phyloP scores from a whole-genome alignment of 2,113 vertebrate species.

The Microcebus jonahi region DNA sequence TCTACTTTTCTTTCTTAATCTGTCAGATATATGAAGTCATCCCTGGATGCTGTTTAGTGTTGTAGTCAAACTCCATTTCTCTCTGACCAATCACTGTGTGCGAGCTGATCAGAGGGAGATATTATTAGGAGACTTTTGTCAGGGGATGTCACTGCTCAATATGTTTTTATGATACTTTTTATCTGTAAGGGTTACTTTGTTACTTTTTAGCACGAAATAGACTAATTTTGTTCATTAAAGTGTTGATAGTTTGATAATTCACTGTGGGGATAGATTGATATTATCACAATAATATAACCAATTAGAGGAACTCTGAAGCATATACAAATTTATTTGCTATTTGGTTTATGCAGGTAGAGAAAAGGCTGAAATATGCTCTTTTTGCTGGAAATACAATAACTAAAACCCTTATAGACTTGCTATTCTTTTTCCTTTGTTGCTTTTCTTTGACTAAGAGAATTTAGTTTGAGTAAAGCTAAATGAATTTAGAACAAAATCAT shows the following conservation, averaged over 20 bases:
- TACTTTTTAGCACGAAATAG: conserved; percentile 63
- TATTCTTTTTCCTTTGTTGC: neutral
- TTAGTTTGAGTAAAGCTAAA: conserved; percentile 13
- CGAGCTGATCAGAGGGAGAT: neutral
- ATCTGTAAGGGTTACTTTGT: conserved; percentile 3
- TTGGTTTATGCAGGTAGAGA: conserved; percentile 48
- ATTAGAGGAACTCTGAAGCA: conserved; percentile 54
- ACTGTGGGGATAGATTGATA: neutral
- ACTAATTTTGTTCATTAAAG: conserved; percentile 63
- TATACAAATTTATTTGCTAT: conserved; percentile 52
- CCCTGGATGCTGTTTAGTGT: neutral
- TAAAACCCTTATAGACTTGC: neutral
- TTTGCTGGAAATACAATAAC: conserved; percentile 43
- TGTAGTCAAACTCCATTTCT: neutral
- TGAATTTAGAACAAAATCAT: conserved; percentile 50
- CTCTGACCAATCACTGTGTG: neutral
- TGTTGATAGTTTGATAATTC: conserved; percentile 54
- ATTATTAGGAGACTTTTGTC: conserved; percentile 48
- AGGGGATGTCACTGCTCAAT: conserved; percentile 23
- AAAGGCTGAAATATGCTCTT: neutral
- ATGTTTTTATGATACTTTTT: conserved; percentile 50
- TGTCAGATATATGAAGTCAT: neutral
- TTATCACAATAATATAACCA: conserved; percentile 49
- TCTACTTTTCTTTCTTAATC: conserved; percentile 2
- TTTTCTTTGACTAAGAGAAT: conserved; percentile 23